Percentiles rank a stretch among this genome's conserved stretches.
Conservation (phyloP, 2,797 vertebrate genomes). For the Melanogrammus aeglefinus region DNA sequence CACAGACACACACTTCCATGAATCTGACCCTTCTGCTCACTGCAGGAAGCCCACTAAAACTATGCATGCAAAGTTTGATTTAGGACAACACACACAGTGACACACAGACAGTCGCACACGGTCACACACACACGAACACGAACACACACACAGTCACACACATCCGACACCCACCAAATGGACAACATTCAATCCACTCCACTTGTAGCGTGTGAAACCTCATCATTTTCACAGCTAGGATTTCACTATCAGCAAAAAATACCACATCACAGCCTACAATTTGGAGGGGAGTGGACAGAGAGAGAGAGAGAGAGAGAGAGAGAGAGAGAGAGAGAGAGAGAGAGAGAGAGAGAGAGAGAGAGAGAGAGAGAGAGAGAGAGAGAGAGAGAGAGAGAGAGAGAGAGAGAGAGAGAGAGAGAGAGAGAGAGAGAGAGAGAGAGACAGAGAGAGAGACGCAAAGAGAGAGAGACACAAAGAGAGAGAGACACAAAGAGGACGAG, state of each 20-base stretch:
- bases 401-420: not conserved
- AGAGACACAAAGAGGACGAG: not conserved
- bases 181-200: not conserved
- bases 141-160: not conserved
- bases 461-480: slow-evolving; percentile 2
- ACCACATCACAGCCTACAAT: not conserved
- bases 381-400: not conserved
- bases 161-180: not conserved
- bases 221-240: slow-evolving; percentile 10
- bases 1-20: slow-evolving; percentile 12
- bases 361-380: not conserved
- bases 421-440: not conserved
- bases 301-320: not conserved
- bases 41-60: slow-evolving; percentile 30
- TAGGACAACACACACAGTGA: not conserved
- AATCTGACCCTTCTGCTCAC: slow-evolving; percentile 41
- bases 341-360: not conserved
- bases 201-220: slow-evolving; percentile 9
- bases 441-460: not conserved
- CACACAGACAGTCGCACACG: not conserved
- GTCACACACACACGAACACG: slow-evolving; percentile 12
- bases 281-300: not conserved
- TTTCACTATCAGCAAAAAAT: slow-evolving; percentile 21
- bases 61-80: slow-evolving; percentile 12
- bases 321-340: not conserved